Base-by-base conservation (phyloP, 1,140 invertebrate genomes). In the Hormaphis cornu region DNA sequence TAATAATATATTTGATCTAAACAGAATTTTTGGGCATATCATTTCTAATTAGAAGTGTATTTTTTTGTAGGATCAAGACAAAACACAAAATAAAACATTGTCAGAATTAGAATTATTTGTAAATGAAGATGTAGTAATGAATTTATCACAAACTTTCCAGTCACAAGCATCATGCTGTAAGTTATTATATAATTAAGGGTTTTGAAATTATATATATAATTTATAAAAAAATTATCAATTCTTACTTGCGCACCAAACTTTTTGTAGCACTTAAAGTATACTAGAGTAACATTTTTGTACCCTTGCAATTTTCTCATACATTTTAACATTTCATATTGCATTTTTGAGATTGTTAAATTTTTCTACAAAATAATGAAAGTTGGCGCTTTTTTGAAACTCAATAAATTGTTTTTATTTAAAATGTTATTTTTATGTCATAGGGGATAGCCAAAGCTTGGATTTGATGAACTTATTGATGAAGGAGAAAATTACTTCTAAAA, bases 381-480 rank as follows among this genome's bases (percentile, higher is more conserved):
- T n/a, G n/a, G n/a, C n/a, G n/a, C n/a, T n/a, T n/a, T n/a, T n/a
- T n/a, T n/a, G n/a, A n/a, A n/a, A n/a, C n/a, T n/a, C n/a, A n/a
- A n/a, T n/a, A n/a, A n/a, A 48, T 48, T 48, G 20, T 10, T 12
- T 28, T 5, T 3, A 30, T 52, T 30, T 28, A 2, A 52, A 52
- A 54, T 14, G 12, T 20, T 54, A 14, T 20, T 54, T 56, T 7
- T 56, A 3, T 63, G 12, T 4, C 48, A 2, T 63, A 63, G 59
- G 59, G 59, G 59, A 63, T 44, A 63, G 59, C 30, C 59, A 63
- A 46, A 63, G 59, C 10, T 46, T 63, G 9, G 59, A 63, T 48
- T 63, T 63, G 30, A 63, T 63, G 59, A 63, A 63, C 48, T 63
- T 63, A 46, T 46, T 63, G 30, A 48, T 63, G 26, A 63, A 63